These are phyloP conservation scores for Chironomus striatipennis DNA, from an alignment of 1,140 invertebrate genomes.

Conservation along the genomic window DNA sequence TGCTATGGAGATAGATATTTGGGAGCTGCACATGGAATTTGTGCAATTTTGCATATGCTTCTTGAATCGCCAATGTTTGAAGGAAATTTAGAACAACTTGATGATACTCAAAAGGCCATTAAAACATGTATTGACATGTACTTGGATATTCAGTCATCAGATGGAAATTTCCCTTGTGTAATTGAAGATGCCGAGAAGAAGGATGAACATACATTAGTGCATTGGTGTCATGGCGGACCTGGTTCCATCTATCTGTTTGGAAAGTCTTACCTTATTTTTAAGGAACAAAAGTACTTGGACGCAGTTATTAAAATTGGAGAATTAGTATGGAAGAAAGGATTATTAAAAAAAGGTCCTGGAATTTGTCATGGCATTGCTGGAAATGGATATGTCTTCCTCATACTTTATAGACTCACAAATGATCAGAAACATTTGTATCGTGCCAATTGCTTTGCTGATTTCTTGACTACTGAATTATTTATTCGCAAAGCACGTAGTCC, in stretches of 20 bases:
- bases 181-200: constrained; percentile 55
- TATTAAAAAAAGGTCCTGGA: constrained; percentile 72
- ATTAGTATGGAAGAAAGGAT: constrained; percentile 67
- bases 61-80: constrained; percentile 41
- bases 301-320: constrained; percentile 61
- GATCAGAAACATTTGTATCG: constrained; percentile 62
- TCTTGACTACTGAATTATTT: constrained; percentile 61
- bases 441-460: constrained; percentile 67
- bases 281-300: constrained; percentile 63
- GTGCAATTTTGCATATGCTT: constrained; percentile 51
- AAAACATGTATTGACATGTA: background rate
- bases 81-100: background rate
- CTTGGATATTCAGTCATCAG: constrained; percentile 49
- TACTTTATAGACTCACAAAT: constrained; percentile 66
- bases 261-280: constrained; percentile 66
- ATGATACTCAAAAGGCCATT: background rate
- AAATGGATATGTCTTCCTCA: constrained; percentile 74
- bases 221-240: constrained; percentile 85
- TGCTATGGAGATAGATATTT: constrained; percentile 81
- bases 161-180: constrained; percentile 71
- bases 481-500: constrained; percentile 58
- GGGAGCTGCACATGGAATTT: constrained; percentile 70
- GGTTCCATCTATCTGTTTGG: constrained; percentile 73
- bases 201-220: constrained; percentile 55
- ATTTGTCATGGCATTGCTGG: constrained; percentile 82